These are phyloP conservation scores for Microcebus griseorufus DNA, from an alignment of 2,113 vertebrate species.

Conservation along the genomic window DNA sequence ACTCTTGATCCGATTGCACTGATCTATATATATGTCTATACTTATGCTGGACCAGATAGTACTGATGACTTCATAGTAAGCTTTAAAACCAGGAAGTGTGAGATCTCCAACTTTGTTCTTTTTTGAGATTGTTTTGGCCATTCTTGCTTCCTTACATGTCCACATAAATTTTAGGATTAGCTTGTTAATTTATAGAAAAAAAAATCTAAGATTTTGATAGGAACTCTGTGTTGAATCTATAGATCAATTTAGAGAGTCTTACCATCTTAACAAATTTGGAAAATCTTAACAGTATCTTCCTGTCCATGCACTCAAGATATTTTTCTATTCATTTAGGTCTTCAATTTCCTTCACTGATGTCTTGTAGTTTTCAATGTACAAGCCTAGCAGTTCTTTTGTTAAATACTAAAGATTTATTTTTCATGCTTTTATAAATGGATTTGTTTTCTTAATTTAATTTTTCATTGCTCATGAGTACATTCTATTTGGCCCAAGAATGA, in stretches of 20 bases:
- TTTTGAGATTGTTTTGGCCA: background rate
- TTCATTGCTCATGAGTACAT: background rate
- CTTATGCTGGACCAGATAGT: background rate
- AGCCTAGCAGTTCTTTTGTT: background rate
- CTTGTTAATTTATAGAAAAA: background rate
- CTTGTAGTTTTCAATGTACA: background rate
- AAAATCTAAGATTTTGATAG: background rate
- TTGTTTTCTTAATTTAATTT: background rate
- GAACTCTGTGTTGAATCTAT: background rate
- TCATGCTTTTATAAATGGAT: background rate
- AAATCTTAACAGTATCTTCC: background rate
- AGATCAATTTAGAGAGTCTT: background rate
- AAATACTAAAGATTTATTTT: background rate
- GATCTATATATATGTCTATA: background rate
- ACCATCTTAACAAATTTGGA: background rate
- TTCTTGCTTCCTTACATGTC: background rate
- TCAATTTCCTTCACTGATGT: background rate
- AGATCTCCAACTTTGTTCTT: background rate
- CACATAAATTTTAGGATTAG: background rate
- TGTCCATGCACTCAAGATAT: background rate
- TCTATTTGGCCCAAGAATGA: constrained; percentile 3
- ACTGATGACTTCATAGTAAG: background rate
- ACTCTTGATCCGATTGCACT: background rate
- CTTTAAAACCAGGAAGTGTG: background rate
- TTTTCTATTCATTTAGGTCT: background rate